Percentiles rank a stretch among this genome's conserved stretches.
phyloP scores from a whole-genome alignment of 1,140 invertebrate species.

The Drosophila nigromelanica region DNA sequence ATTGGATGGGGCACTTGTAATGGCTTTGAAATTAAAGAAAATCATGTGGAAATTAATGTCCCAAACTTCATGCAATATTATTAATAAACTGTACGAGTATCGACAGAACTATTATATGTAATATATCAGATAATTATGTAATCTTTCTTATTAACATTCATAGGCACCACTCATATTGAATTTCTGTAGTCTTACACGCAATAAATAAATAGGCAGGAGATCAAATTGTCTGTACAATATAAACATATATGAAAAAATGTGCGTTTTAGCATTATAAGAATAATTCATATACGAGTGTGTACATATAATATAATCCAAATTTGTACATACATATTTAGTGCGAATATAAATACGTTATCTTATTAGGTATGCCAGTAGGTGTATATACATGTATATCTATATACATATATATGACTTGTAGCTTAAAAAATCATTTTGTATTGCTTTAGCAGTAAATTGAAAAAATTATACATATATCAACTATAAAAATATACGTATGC shows the following conservation, averaged over 20 bases:
- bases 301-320: constrained; percentile 19
- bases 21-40: constrained; percentile 7
- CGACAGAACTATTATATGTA: constrained; percentile 38
- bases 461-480: constrained; percentile 40
- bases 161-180: constrained; percentile 30
- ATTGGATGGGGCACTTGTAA: constrained; percentile 26
- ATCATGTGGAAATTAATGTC: constrained; percentile 20
- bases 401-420: constrained; percentile 43
- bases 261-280: constrained; percentile 66
- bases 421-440: constrained; percentile 61
- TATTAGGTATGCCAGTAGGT: constrained; percentile 58
- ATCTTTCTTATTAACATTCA: constrained; percentile 30
- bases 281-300: constrained; percentile 22
- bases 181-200: constrained; percentile 28
- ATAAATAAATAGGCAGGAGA: constrained; percentile 29
- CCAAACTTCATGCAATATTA: constrained; percentile 65
- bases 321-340: constrained; percentile 55
- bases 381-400: constrained; percentile 44
- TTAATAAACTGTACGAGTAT: constrained; percentile 41
- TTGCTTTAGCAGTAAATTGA: constrained; percentile 55
- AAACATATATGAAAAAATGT: constrained; percentile 37
- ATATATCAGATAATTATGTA: constrained; percentile 29
- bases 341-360: constrained; percentile 34
- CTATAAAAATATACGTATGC: constrained; percentile 42
- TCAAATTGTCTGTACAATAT: constrained; percentile 32